Conservation (phyloP, 1,140 invertebrate genomes). For the Drosophila pseudoobscura region DNA sequence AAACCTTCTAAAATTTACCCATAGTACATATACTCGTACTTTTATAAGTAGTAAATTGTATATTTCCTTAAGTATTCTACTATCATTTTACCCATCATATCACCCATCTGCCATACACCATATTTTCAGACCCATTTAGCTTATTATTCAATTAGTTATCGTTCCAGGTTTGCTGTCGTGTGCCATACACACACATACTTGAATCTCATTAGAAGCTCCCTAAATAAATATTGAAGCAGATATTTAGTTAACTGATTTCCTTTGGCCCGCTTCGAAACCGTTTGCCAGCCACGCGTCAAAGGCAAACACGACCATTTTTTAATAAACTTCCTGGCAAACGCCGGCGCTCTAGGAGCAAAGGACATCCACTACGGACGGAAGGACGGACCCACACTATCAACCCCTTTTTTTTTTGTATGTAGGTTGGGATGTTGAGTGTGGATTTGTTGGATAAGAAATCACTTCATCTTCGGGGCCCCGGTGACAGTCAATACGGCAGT, state of each 20-base stretch:
- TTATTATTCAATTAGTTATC: slow-evolving; percentile 42
- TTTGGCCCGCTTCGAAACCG: slow-evolving; percentile 38
- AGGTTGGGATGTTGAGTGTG: slow-evolving; percentile 50
- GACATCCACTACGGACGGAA: slow-evolving; percentile 1
- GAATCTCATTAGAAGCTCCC: slow-evolving; percentile 71
- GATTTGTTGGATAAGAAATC: slow-evolving; percentile 79
- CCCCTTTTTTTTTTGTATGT: slow-evolving; percentile 46
- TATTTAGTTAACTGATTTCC: slow-evolving; percentile 81
- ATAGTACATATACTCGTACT: no score
- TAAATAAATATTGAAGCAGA: slow-evolving; percentile 73
- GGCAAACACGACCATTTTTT: slow-evolving; percentile 77
- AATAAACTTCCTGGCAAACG: slow-evolving; percentile 74
- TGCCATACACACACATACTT: slow-evolving; percentile 33
- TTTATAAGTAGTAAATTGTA: no score
- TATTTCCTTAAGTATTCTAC: no score
- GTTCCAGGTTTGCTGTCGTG: background rate
- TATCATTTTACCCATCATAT: no score
- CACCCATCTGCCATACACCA: no score
- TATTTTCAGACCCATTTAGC: background rate
- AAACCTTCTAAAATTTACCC: no score
- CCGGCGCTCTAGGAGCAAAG: slow-evolving; percentile 15
- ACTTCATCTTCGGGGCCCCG: slow-evolving; percentile 69
- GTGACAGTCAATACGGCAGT: slow-evolving; percentile 62
- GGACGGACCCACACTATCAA: slow-evolving; percentile 36
- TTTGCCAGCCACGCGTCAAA: slow-evolving; percentile 72